Base-by-base conservation (phyloP, 1,140 invertebrate genomes). In the Hypothenemus hampei region DNA sequence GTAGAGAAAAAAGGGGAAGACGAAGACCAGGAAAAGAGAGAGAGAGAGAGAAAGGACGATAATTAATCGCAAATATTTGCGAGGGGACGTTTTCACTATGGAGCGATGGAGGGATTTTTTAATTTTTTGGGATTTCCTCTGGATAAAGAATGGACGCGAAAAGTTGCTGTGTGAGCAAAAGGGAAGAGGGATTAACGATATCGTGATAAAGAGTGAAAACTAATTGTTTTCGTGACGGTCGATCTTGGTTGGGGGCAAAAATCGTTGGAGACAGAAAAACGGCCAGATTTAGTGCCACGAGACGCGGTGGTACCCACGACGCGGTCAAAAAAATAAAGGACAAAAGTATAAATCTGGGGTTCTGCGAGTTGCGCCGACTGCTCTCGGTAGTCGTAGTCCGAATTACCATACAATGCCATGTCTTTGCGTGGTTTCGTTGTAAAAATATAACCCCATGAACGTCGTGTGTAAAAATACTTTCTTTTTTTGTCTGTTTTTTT, bases 11-110 rank as follows among this genome's bases (percentile, higher is more conserved):
- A 24, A 44, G 41, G 29, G 26, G 23, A 10, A 4, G 13, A 24
- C 15, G 11, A 19, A 46, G 36, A 13, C 19, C 29, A 20, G 22
- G 35, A 24, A 39, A 18, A 21, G 35, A 3, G 23, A 13, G 18
- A 10, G n/a, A 8, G 21, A 3, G 21, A 22, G 10, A 47, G 21
- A 57, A 46, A 43, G 51, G 47, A 56, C 36, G 57, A 57, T 62
- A 62, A 62, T 62, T 59, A 62, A 62, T 58, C 26, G 53, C 52
- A 62, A 62, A 62, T 62, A 62, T 62, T 62, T 58, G 52, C 59
- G 8, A 35, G 50, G 45, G 46, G 59, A 49, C 49, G 57, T 55
- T 46, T 53, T 22, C 21, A 20, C 41, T 31, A 44, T 45, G 37
- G 21, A 22, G 40, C 19, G 43, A 21, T 22, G 29, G n/a, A 36